Evolutionary conservation across 2,888 invertebrate genomes (phyloP), one percentile per base, ranked within the genome.

Genomic region (Mesorhabditis sp.): DNA sequence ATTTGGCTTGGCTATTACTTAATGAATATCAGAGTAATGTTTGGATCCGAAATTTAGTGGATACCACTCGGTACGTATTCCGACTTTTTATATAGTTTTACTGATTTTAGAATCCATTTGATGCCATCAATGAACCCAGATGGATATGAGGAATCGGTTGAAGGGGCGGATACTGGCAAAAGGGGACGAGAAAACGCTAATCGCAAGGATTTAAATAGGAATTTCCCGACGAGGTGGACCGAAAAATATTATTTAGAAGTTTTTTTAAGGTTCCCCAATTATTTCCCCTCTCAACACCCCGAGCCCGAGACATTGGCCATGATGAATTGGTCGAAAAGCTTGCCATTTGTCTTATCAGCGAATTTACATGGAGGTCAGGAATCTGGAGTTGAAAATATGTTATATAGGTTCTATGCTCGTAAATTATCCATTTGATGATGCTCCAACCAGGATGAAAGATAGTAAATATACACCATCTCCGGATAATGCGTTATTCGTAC

Each of bases 101-200:
- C n/a, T 50, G 58, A n/a, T 50, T 50, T 50, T 50, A 50, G 96
- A 77, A 91, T 98, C 69, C 96, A 97, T 86, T 89, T 98, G 68
- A 89, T 98, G 90, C 95, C 95, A 0, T 92, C 93, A 76, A 94
- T 98, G 95, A 98, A 98, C 88, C 98, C 97, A 0, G 97, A 95
- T 87, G 95, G 97, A n/a, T 97, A 91, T 88, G 93, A 92, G 86
- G 89, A 89, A 70, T 58, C 68, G 13, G 45, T 65, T n/a, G 66
- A 75, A 65, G 78, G 80, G 13, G 80, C 79, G 62, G 72, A 74
- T 45, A 45, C 69, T 7, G 76, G 79, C 13, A 61, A 74, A 4
- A 66, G 66, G 0, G 80, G 79, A 15, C 66, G 80, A 2, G 58
- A 63, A 80, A 95, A 95, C 87, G 91, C 91, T 0, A 91, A 92